phyloP scores from a whole-genome alignment of 2,797 vertebrate genomes.

The Coilia nasus region DNA sequence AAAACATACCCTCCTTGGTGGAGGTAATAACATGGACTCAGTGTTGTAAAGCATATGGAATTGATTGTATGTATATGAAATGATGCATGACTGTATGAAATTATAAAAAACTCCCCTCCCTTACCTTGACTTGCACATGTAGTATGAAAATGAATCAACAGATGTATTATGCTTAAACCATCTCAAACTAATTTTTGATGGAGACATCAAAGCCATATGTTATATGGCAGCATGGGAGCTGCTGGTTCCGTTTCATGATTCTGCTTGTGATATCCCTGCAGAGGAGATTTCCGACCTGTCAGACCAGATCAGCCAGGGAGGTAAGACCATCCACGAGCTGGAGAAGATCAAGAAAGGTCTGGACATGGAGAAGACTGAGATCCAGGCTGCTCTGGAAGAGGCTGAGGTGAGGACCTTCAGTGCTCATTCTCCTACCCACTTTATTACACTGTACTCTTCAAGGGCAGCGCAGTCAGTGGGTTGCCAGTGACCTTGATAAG shows the following conservation, averaged over 20 bases:
- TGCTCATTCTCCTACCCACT: too few species aligned
- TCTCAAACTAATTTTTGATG: not conserved
- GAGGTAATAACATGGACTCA: too few species aligned
- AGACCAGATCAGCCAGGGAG: constrained; percentile 86
- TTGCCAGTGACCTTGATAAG: not conserved
- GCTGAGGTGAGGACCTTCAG: constrained; percentile 77
- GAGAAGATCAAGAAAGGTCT: constrained; percentile 91
- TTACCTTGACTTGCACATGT: too few species aligned
- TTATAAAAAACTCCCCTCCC: too few species aligned
- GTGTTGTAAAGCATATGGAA: too few species aligned
- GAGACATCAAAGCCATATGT: too few species aligned
- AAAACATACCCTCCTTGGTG: too few species aligned
- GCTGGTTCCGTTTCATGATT: not conserved
- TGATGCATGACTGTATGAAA: too few species aligned
- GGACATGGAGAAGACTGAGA: constrained; percentile 87
- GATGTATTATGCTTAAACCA: not conserved
- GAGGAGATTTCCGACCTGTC: constrained; percentile 90
- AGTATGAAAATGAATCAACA: too few species aligned
- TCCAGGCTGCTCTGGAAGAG: constrained; percentile 90
- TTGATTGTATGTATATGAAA: too few species aligned
- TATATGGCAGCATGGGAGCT: not conserved
- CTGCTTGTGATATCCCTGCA: constrained; percentile 55
- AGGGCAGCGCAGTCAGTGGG: not conserved
- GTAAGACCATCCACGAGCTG: constrained; percentile 89
- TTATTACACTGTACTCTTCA: not conserved